Evolutionary conservation across 2,113 vertebrate species (phyloP).

Genomic region (Apus apus): DNA sequence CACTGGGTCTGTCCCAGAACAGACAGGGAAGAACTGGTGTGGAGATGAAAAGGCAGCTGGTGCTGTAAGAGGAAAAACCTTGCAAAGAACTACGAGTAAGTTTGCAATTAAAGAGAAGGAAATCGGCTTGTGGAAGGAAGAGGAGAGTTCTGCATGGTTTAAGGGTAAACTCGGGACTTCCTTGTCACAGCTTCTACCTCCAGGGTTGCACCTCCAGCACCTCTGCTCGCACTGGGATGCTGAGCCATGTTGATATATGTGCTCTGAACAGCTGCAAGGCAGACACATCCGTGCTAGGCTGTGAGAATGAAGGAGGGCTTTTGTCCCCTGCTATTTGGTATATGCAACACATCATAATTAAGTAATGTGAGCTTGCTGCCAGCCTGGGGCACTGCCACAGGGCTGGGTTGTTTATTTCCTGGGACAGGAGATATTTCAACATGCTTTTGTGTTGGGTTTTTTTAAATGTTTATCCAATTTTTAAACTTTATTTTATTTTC

Average conservation of each 20-base stretch:
- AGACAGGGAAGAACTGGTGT: not conserved
- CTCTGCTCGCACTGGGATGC: not conserved
- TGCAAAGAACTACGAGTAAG: not conserved
- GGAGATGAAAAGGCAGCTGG: not conserved
- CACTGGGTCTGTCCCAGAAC: too few species aligned
- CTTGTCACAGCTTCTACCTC: not conserved
- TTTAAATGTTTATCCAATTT: not conserved
- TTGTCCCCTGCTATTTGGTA: not conserved
- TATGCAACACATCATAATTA: not conserved
- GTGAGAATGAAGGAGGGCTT: not conserved
- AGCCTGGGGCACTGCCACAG: not conserved
- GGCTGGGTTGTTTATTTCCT: not conserved
- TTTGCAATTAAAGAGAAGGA: not conserved
- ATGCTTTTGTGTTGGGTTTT: too few species aligned
- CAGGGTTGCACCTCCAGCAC: not conserved
- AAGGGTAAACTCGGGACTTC: not conserved
- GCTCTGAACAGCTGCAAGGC: conserved; percentile 30
- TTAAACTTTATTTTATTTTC: too few species aligned
- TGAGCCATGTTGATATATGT: not conserved
- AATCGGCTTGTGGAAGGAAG: not conserved
- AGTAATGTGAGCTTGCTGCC: conserved; percentile 26
- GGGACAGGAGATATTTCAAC: not conserved
- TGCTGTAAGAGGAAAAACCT: not conserved
- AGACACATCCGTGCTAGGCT: not conserved
- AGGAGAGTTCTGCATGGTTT: not conserved